phyloP scores from a whole-genome alignment of 2,113 vertebrate species.

The Ceyx margarethae region DNA sequence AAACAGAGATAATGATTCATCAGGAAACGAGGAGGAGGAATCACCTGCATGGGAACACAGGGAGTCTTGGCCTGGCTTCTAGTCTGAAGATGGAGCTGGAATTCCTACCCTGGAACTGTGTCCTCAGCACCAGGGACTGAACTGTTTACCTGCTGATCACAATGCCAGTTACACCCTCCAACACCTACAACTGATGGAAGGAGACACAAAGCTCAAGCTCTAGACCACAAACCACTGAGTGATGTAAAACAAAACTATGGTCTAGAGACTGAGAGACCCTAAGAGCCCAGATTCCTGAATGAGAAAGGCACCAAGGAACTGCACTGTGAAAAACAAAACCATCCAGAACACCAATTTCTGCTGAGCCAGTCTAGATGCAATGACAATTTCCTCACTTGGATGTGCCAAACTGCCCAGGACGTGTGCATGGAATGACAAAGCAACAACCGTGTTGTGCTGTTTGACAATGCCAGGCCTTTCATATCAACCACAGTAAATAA shows the following conservation, averaged over 20 bases:
- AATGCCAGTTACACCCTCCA: background rate
- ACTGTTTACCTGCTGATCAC: background rate
- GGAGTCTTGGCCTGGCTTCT: conserved; percentile 14
- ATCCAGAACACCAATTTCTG: background rate
- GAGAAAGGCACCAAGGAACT: background rate
- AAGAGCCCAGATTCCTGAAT: background rate
- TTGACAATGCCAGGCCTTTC: background rate
- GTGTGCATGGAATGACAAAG: background rate
- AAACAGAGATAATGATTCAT: conserved; percentile 34
- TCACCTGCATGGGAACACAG: background rate
- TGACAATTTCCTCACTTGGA: background rate
- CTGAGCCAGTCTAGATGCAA: background rate
- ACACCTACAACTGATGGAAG: background rate
- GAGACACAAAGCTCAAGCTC: background rate
- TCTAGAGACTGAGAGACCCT: background rate
- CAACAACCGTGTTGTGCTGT: background rate
- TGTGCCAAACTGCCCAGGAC: background rate
- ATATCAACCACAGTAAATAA: background rate
- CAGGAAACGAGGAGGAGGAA: conserved; percentile 31
- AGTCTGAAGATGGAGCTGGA: background rate
- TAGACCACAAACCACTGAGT: background rate
- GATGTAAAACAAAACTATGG: background rate
- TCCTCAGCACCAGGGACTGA: background rate
- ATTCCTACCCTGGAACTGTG: background rate
- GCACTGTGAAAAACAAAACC: background rate